Evolutionary conservation across 2,888 invertebrate genomes (phyloP).

Genomic region (Acleris laterana): DNA sequence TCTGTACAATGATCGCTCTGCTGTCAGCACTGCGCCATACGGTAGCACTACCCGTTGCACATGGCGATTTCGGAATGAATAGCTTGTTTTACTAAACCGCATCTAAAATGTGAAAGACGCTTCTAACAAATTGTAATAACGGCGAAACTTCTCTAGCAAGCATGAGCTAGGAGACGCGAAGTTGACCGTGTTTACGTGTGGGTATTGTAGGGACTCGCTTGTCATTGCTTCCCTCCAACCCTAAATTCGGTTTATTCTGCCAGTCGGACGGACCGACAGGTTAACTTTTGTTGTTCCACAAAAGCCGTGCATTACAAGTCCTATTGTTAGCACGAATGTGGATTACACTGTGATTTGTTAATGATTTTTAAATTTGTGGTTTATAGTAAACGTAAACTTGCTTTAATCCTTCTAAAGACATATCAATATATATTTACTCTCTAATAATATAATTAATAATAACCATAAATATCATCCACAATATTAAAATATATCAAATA

Average conservation of each 20-base stretch:
- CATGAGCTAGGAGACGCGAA: conserved; percentile 36
- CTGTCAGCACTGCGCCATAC: conserved; percentile 75
- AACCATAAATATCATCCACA: too few relatives aligned
- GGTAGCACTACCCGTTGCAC: conserved; percentile 62
- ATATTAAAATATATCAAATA: too few relatives aligned
- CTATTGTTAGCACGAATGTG: conserved; percentile 83
- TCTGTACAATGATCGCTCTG: conserved; percentile 65
- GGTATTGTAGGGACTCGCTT: conserved; percentile 76
- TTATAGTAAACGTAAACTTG: background rate
- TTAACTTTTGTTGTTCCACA: conserved; percentile 81
- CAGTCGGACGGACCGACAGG: conserved; percentile 78
- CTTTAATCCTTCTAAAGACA: background rate
- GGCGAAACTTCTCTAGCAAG: conserved; percentile 42
- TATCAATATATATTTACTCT: too few relatives aligned
- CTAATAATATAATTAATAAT: too few relatives aligned
- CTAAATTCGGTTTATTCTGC: conserved; percentile 80
- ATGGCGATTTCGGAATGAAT: conserved; percentile 66
- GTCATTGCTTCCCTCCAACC: conserved; percentile 83
- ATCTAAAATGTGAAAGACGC: conserved; percentile 16
- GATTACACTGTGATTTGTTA: conserved; percentile 62
- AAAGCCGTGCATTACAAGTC: conserved; percentile 78
- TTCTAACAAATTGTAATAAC: conserved; percentile 42
- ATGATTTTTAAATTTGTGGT: background rate
- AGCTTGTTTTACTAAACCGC: conserved; percentile 43
- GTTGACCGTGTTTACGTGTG: conserved; percentile 43